Evolutionary conservation across 2,888 invertebrate genomes (phyloP).

Genomic region (Gryllus longicercus): DNA sequence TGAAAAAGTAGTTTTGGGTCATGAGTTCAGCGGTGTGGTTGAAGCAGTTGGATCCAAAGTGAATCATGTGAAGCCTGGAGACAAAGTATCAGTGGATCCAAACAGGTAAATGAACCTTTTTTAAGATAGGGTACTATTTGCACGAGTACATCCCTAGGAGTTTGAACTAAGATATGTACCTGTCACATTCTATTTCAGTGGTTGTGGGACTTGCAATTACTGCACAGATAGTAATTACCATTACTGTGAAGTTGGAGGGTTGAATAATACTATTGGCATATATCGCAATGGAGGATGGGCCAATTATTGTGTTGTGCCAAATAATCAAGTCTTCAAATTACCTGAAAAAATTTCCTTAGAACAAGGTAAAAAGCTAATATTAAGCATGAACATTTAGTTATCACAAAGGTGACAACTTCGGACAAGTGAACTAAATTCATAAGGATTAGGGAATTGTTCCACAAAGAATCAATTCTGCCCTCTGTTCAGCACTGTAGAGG

Average conservation of each 20-base stretch:
- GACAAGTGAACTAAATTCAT: too few species aligned
- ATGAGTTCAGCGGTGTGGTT: conserved; percentile 65
- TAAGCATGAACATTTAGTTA: not conserved
- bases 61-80: conserved; percentile 57
- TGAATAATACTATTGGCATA: conserved; percentile 63
- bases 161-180: too few species aligned
- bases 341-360: conserved; percentile 56
- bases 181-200: conserved; percentile 45
- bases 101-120: conserved; percentile 52
- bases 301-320: conserved; percentile 59
- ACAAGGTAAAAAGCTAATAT: conserved; percentile 51
- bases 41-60: conserved; percentile 57
- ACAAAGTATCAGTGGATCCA: conserved; percentile 66
- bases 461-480: too few species aligned
- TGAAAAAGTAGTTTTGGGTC: conserved; percentile 58
- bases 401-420: too few species aligned
- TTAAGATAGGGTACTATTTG: too few species aligned
- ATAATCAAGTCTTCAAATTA: conserved; percentile 58
- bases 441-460: conserved; percentile 30
- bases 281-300: conserved; percentile 67
- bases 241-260: conserved; percentile 58
- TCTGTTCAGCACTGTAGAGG: too few species aligned
- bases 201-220: conserved; percentile 59
- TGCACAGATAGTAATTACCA: conserved; percentile 65
- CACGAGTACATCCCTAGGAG: too few species aligned